Evolutionary conservation across 64 coral and sea anemone species (phyloP).

Genomic region (Pocillopora damicornis): DNA sequence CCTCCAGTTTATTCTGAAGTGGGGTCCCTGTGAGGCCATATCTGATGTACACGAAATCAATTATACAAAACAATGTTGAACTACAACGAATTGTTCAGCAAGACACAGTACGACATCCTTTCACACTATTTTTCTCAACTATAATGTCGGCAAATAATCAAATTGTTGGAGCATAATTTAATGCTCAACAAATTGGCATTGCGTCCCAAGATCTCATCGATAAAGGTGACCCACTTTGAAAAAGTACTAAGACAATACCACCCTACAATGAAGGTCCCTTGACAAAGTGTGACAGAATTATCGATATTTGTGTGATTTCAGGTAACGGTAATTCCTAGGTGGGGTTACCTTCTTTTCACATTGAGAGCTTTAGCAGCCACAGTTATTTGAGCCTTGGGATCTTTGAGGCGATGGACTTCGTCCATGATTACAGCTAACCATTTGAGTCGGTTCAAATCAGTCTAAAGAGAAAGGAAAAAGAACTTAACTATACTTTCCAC

Average conservation of each 20-base stretch:
- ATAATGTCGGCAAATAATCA: too few relatives aligned
- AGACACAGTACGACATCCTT: neutral
- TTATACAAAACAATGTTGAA: neutral
- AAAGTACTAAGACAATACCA: too few relatives aligned
- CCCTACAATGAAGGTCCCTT: too few relatives aligned
- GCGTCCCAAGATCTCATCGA: too few relatives aligned
- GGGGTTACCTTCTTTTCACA: conserved; percentile 62
- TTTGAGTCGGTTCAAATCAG: conserved; percentile 64
- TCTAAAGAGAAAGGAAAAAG: neutral
- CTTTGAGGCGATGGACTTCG: conserved; percentile 92
- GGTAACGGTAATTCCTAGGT: too few relatives aligned
- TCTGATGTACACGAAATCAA: conserved; percentile 8
- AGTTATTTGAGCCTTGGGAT: conserved; percentile 69
- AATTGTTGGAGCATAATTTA: too few relatives aligned
- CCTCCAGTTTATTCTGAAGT: conserved; percentile 77
- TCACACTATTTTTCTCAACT: too few relatives aligned
- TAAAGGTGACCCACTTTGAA: too few relatives aligned
- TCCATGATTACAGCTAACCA: conserved; percentile 97
- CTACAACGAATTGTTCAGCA: neutral
- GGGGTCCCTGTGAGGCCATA: conserved; percentile 94
- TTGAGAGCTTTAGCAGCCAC: conserved; percentile 77
- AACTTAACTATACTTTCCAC: neutral
- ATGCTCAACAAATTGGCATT: too few relatives aligned
- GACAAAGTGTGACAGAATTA: too few relatives aligned
- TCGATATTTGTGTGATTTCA: too few relatives aligned